These are phyloP conservation scores for Zaprionus kolodkinae DNA, from an alignment of 1,140 invertebrate species.

Conservation along the genomic window DNA sequence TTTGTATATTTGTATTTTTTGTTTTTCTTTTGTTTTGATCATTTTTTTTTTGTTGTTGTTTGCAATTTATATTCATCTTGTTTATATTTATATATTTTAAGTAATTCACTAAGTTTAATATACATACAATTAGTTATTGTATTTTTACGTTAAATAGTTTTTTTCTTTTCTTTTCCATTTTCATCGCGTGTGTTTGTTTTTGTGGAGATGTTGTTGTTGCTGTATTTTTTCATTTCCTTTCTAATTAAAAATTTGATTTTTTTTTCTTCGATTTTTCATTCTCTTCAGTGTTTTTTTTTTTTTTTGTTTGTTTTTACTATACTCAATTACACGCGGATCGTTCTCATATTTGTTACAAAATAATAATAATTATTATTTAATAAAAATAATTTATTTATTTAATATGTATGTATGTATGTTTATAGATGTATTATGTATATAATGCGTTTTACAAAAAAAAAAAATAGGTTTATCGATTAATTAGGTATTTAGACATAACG, in stretches of 20 bases:
- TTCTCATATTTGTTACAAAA: slow-evolving; percentile 72
- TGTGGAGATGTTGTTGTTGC: slow-evolving; percentile 15
- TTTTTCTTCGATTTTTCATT: slow-evolving; percentile 12
- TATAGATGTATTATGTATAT: slow-evolving; percentile 57
- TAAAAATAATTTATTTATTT: slow-evolving; percentile 82
- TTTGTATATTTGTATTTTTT: slow-evolving; percentile 30
- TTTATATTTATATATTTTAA: slow-evolving; percentile 26
- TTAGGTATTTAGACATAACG: slow-evolving; percentile 41
- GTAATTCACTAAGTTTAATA: slow-evolving; percentile 51
- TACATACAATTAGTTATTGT: slow-evolving; percentile 52
- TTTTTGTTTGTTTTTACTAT: not conserved
- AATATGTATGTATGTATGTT: slow-evolving; percentile 72
- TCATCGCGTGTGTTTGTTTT: slow-evolving; percentile 14
- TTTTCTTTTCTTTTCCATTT: slow-evolving; percentile 13
- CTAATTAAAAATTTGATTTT: slow-evolving; percentile 1
- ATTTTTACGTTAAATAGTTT: slow-evolving; percentile 30
- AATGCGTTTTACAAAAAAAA: slow-evolving; percentile 50
- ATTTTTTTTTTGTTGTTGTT: slow-evolving; percentile 1
- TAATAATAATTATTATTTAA: slow-evolving; percentile 79
- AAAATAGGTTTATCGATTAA: slow-evolving; percentile 32
- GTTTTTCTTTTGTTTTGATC: slow-evolving; percentile 8
- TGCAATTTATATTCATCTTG: slow-evolving; percentile 14
- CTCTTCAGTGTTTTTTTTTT: slow-evolving; percentile 23
- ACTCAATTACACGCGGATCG: slow-evolving; percentile 31
- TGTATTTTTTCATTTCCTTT: slow-evolving; percentile 11